Conservation (phyloP, 2,888 invertebrate genomes). For the Drosophila borealis region DNA sequence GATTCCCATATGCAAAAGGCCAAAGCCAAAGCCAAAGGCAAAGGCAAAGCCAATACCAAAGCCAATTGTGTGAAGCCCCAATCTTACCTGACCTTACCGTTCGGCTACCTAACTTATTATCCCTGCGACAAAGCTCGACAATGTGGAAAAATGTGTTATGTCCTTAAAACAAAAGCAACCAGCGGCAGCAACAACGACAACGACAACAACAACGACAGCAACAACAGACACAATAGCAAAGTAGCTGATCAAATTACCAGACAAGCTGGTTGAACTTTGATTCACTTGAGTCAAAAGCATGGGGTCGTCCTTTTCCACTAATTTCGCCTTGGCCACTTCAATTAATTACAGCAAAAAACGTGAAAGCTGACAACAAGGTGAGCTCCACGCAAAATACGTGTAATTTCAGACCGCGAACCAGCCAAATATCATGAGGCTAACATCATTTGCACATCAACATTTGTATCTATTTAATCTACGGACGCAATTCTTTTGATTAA, state of each 20-base stretch:
- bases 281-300: conserved; percentile 60
- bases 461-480: background rate
- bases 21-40: conserved; percentile 19
- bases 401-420: conserved; percentile 4
- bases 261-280: conserved; percentile 57
- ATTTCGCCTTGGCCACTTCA: conserved; percentile 38
- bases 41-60: conserved; percentile 19
- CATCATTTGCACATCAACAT: background rate
- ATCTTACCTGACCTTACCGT: conserved; percentile 14
- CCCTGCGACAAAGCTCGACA: conserved; percentile 51
- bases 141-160: conserved; percentile 58
- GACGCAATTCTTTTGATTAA: too few relatives aligned
- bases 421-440: background rate
- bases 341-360: conserved; percentile 39
- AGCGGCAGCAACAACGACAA: background rate
- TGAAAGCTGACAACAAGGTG: conserved; percentile 11
- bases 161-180: conserved; percentile 35
- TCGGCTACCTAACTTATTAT: conserved; percentile 58
- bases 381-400: conserved; percentile 9
- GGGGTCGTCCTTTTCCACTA: conserved; percentile 15
- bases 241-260: conserved; percentile 66
- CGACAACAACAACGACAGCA: background rate
- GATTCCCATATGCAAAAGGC: conserved; percentile 52
- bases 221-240: background rate
- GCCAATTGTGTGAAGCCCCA: conserved; percentile 51